A percentile compares a stretch with the other conserved stretches of the same genome.
These are phyloP conservation scores for Chelmon rostratus DNA, from an alignment of 2,797 vertebrate genomes.

Conservation along the genomic window DNA sequence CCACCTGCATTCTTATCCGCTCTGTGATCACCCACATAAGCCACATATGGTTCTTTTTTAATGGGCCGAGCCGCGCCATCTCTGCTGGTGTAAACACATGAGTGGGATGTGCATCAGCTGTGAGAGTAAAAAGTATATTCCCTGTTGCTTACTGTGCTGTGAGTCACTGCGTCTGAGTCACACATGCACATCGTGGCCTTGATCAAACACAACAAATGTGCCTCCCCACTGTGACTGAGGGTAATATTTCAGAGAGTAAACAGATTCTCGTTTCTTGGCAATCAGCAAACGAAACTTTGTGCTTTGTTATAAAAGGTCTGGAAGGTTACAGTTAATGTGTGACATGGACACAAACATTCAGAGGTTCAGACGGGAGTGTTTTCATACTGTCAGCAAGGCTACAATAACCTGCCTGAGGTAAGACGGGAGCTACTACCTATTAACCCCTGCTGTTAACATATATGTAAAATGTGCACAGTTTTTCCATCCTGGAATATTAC, in stretches of 20 bases:
- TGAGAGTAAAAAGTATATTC: constrained; percentile 27
- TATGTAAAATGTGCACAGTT: neutral
- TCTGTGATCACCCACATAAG: constrained; percentile 25
- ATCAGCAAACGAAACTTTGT: neutral
- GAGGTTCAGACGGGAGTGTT: neutral
- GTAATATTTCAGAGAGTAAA: constrained; percentile 2
- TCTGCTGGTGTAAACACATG: constrained; percentile 31
- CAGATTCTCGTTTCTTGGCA: neutral
- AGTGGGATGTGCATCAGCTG: constrained; percentile 16
- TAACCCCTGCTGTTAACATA: neutral
- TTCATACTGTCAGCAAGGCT: neutral
- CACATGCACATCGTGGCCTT: constrained; percentile 4
- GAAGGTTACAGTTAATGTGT: neutral
- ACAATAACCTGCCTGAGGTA: neutral
- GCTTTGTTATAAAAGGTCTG: neutral
- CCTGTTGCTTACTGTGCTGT: constrained; percentile 23
- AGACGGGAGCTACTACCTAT: neutral
- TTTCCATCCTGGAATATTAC: neutral
- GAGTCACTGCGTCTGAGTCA: constrained; percentile 55
- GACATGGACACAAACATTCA: neutral
- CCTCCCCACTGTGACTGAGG: neutral
- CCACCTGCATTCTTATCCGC: neutral
- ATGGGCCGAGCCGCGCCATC: constrained; percentile 13
- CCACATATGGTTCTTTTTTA: constrained; percentile 7
- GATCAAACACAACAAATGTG: constrained; percentile 23